Conservation (phyloP, 2,888 invertebrate species). For the Eupithecia inturbata region DNA sequence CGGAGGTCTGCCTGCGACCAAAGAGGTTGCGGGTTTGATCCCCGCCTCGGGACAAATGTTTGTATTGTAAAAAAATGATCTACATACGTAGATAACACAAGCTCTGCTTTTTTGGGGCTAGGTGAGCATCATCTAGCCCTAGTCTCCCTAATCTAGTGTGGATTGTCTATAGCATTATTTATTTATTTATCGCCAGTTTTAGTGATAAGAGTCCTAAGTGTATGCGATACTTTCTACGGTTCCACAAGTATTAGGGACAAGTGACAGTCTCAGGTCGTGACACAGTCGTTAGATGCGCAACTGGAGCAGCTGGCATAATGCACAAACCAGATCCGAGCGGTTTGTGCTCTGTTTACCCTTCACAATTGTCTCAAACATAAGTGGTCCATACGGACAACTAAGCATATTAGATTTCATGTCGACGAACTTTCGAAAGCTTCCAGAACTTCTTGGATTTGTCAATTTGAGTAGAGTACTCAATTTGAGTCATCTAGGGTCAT, state of each 20-base stretch:
- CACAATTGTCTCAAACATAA: slow-evolving; percentile 52
- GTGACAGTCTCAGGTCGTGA: slow-evolving; percentile 37
- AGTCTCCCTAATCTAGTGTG: too few species aligned
- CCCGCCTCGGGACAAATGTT: too few species aligned
- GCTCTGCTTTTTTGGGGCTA: too few species aligned
- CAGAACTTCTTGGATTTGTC: background rate
- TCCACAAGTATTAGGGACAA: slow-evolving; percentile 34
- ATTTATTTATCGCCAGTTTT: too few species aligned
- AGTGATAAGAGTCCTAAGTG: background rate
- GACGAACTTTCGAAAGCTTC: slow-evolving; percentile 11
- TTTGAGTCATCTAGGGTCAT: background rate
- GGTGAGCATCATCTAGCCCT: too few species aligned
- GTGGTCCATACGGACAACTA: background rate
- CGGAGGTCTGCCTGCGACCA: too few species aligned
- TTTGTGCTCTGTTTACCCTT: slow-evolving; percentile 75
- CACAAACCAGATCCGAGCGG: slow-evolving; percentile 60
- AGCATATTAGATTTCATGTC: background rate
- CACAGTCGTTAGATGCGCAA: slow-evolving; percentile 62
- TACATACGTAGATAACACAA: too few species aligned
- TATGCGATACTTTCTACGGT: slow-evolving; percentile 20
- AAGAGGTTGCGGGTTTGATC: too few species aligned
- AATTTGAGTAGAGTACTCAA: background rate
- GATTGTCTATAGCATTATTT: too few species aligned
- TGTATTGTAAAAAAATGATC: too few species aligned
- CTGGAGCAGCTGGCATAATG: slow-evolving; percentile 67